Evolutionary conservation across 2,797 vertebrate genomes (phyloP).

Genomic region (Rachycentron canadum): DNA sequence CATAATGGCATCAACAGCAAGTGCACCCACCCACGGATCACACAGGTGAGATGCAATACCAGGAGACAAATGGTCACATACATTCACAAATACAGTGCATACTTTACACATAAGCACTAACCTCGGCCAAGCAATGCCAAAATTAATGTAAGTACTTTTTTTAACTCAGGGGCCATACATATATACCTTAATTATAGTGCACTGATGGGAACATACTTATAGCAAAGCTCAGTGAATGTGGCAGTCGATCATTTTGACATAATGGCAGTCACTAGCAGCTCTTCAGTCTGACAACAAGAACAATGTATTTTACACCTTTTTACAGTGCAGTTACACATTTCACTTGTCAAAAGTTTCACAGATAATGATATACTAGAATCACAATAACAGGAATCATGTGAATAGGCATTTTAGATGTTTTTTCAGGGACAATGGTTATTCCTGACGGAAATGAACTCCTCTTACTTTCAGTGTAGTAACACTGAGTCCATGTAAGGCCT

Average conservation of each 20-base stretch:
- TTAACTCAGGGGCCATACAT: slow-evolving; percentile 23
- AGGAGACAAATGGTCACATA: not conserved
- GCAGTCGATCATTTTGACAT: slow-evolving; percentile 46
- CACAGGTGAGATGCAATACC: slow-evolving; percentile 87
- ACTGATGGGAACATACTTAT: not conserved
- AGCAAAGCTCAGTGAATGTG: slow-evolving; percentile 15
- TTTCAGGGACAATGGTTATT: not conserved
- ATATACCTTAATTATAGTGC: slow-evolving; percentile 33
- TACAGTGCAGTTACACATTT: slow-evolving; percentile 11
- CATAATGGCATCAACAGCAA: slow-evolving; percentile 93
- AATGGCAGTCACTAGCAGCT: slow-evolving; percentile 42
- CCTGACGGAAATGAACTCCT: not conserved
- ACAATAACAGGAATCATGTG: slow-evolving; percentile 8
- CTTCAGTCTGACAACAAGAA: slow-evolving; percentile 33
- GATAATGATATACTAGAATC: slow-evolving; percentile 14
- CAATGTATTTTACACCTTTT: slow-evolving; percentile 26
- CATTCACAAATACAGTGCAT: not conserved
- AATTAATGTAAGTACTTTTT: slow-evolving; percentile 15
- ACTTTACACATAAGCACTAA: not conserved
- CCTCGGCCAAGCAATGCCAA: not conserved
- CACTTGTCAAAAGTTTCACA: slow-evolving; percentile 5
- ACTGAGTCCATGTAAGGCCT: not conserved
- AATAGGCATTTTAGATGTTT: not conserved
- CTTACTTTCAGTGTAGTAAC: slow-evolving; percentile 4
- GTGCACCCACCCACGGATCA: slow-evolving; percentile 96